These are phyloP conservation scores for Lathamus discolor DNA, from an alignment of 2,113 vertebrate species.

Conservation along the genomic window DNA sequence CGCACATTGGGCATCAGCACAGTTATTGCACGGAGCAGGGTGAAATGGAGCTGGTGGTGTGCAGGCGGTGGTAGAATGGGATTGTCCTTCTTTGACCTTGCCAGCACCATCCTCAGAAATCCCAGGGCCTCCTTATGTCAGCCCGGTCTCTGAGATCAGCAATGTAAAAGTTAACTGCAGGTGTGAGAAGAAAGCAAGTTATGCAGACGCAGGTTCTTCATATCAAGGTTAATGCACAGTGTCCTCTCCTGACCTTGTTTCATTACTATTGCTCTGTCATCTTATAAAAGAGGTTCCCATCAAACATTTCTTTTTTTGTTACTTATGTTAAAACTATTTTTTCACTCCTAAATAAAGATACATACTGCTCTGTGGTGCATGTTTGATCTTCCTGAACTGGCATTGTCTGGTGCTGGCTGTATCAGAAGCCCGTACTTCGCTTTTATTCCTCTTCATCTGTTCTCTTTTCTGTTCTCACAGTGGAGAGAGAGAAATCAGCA, in stretches of 20 bases:
- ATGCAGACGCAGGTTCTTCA: neutral
- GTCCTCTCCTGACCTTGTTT: conserved; percentile 19
- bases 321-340: neutral
- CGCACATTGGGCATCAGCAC: neutral
- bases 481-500: neutral
- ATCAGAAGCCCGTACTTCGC: neutral
- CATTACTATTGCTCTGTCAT: neutral
- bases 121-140: neutral
- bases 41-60: neutral
- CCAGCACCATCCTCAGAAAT: neutral
- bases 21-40: rapidly evolving
- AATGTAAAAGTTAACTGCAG: neutral
- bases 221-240: neutral
- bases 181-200: neutral
- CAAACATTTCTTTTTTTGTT: neutral
- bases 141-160: neutral
- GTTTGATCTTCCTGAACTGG: neutral
- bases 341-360: neutral
- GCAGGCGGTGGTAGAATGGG: neutral
- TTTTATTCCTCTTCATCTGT: neutral
- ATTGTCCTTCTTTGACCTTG: neutral
- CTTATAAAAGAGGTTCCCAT: neutral
- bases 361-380: neutral
- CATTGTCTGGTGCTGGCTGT: neutral
- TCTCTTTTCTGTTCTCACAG: neutral